Conservation (phyloP, 2,113 vertebrate species). For the Puma concolor region DNA sequence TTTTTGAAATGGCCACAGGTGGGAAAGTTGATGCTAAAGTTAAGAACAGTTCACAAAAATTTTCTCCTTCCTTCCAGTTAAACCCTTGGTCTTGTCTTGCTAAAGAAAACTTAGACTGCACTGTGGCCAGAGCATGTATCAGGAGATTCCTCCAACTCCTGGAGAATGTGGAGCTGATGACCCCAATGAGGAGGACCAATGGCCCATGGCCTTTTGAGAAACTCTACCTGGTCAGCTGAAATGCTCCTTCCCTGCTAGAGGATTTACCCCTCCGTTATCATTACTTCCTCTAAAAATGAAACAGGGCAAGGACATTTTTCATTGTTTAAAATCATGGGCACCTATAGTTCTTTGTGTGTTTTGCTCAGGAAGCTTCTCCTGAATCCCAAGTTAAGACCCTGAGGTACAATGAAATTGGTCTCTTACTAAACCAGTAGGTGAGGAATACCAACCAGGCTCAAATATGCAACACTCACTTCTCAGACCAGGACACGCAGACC, state of each 20-base stretch:
- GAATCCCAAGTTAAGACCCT: neutral
- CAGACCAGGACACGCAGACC: neutral
- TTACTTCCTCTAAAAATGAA: constrained; percentile 12
- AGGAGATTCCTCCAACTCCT: neutral
- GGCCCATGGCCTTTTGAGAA: neutral
- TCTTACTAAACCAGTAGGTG: neutral
- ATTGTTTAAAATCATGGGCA: neutral
- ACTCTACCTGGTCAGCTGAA: neutral
- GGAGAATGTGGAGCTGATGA: neutral
- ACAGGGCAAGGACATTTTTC: neutral
- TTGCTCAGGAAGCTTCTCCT: neutral
- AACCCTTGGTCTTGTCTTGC: neutral
- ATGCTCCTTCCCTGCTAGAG: neutral
- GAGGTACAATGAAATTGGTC: neutral
- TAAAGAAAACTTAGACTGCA: neutral
- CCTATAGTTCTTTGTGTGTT: neutral
- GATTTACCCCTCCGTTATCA: neutral
- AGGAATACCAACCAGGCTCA: neutral
- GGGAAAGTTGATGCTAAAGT: neutral
- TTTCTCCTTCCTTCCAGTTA: neutral
- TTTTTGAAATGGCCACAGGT: neutral
- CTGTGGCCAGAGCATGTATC: neutral
- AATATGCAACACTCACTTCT: neutral
- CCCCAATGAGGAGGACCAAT: neutral
- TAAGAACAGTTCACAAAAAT: neutral